These are phyloP conservation scores for Tamias sibiricus DNA, from an alignment of 2,113 vertebrate genomes.

Conservation along the genomic window DNA sequence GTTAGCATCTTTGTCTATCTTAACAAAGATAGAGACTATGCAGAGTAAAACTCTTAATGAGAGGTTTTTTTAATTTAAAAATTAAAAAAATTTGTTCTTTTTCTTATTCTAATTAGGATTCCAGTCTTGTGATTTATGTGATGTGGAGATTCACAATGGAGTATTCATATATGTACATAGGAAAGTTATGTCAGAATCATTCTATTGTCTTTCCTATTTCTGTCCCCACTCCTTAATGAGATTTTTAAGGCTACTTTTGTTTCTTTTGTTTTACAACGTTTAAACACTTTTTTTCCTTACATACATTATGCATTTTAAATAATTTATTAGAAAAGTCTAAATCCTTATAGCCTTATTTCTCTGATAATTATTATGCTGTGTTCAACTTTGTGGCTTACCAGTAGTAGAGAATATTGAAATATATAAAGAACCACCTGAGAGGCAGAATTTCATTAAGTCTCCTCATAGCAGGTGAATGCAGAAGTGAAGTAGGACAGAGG, in stretches of 20 bases:
- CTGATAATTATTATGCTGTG: neutral
- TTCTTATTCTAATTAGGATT: no score
- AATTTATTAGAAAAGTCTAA: neutral
- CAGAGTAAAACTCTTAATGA: neutral
- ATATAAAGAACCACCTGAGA: neutral
- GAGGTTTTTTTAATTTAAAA: neutral
- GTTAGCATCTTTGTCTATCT: neutral
- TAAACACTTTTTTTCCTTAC: neutral
- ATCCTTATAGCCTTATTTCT: neutral
- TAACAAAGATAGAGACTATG: neutral
- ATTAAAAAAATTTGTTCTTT: no score
- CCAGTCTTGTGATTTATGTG: no score
- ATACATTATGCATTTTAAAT: neutral
- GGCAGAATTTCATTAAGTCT: neutral
- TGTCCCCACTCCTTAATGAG: neutral
- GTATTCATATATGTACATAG: no score
- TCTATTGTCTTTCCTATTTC: no score
- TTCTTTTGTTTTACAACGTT: neutral
- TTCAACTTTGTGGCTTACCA: neutral
- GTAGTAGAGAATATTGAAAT: neutral
- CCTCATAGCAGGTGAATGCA: neutral
- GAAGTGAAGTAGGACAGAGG: neutral
- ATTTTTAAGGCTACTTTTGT: neutral
- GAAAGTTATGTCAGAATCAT: no score
- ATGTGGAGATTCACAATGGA: no score